phyloP scores from a whole-genome alignment of 2,888 invertebrate genomes.

The Nomada goodeniana region DNA sequence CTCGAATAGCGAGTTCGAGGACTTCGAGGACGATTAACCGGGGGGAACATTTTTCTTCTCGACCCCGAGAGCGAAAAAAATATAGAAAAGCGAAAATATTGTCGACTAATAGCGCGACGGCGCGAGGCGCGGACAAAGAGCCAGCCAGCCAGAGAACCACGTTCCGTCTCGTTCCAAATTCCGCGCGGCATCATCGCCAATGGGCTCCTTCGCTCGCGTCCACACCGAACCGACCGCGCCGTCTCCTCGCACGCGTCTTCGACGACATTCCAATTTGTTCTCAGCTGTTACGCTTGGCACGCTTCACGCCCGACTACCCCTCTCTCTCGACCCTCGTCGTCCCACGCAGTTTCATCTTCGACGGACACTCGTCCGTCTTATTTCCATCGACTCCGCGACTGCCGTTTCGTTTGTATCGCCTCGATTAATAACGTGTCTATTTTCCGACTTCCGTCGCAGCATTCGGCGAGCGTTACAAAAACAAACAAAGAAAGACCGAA shows the following conservation, averaged over 20 bases:
- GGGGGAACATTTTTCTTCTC: conserved; percentile 59
- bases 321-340: conserved; percentile 31
- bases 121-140: conserved; percentile 67
- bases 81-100: conserved; percentile 65
- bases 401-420: conserved; percentile 23
- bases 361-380: conserved; percentile 30
- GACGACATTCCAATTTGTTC: conserved; percentile 75
- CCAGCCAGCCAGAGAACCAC: conserved; percentile 51
- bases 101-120: conserved; percentile 51
- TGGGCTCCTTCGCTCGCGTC: conserved; percentile 42
- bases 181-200: conserved; percentile 66
- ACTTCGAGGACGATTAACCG: conserved; percentile 66
- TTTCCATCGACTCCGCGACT: conserved; percentile 1
- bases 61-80: conserved; percentile 60
- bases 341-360: conserved; percentile 51
- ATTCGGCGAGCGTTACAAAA: not conserved
- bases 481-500: not conserved
- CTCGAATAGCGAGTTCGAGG: conserved; percentile 62
- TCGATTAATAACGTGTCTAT: conserved; percentile 41
- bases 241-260: conserved; percentile 50
- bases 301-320: conserved; percentile 62
- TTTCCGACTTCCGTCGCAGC: not conserved
- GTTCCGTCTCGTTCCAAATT: conserved; percentile 71
- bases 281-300: conserved; percentile 72
- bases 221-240: conserved; percentile 1